Evolutionary conservation across 1,140 invertebrate genomes (phyloP), one percentile per base, ranked within the genome.

Genomic region (Drosophila setifemur): DNA sequence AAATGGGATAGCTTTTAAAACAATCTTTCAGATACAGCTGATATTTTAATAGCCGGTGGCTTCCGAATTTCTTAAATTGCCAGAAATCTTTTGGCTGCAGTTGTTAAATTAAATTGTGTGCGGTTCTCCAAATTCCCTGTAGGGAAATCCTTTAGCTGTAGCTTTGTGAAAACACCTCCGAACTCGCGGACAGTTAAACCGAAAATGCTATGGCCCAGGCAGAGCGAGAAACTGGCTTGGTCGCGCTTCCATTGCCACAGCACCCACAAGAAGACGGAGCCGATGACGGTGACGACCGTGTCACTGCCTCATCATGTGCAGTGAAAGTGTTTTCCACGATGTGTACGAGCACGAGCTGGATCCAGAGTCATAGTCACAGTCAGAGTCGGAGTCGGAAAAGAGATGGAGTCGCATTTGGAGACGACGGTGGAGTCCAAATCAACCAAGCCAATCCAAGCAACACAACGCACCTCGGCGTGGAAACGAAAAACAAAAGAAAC

Each of bases 271-370:
- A 63, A 71, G 47, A 68, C 60, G 25, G 50, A 52, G 50, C 45
- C 45, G 45, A 29, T 48, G 53, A 29, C 37, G 77, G 79, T 58
- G 57, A 60, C 57, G 57, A 64, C 61, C 81, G 81, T 81, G 81
- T 87, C 81, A 86, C 76, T 86, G 82, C 72, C 81, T 81, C 75
- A 64, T 81, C 75, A 86, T 81, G 61, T 66, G 76, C 72, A 86
- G 81, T 86, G 81, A 86, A 86, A 86, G 81, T 86, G 81, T 86
- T 86, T 86, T 86, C 81, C 81, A 86, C 75, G 72, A 76, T 61
- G 75, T 66, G 53, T 52, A 33, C 72, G 45, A 69, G 67, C 60
- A 26, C 31, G 40, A 58, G 23, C 35, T 39, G 25, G 25, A 53
- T 25, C 49, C 12, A 14, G 19, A 31, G 37, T 33, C 14, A 12